Base-by-base conservation (phyloP, 92 coral and sea anemone genomes). In the Virgularia gustaviana region DNA sequence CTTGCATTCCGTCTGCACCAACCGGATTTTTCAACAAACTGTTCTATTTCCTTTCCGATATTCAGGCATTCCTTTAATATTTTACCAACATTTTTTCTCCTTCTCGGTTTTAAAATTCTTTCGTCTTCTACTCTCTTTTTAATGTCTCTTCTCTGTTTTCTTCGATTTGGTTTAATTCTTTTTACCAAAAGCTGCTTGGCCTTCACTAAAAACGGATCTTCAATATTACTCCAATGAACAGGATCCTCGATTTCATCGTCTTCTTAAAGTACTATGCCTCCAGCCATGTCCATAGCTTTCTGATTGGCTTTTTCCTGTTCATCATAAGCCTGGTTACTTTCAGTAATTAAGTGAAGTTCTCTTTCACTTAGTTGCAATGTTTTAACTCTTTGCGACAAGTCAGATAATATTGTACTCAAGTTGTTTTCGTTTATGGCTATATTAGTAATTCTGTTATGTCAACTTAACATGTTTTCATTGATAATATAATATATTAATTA, bases 21-120 rank as follows among this genome's bases (percentile, higher is more conserved):
- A 4, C 78, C 78, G 22, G 63, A 49, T 7, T 37, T 38, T 24
- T 60, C 51, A 3, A 79, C 83, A 36, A 57, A 79, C n/a, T 49
- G 9, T 61, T 79, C 78, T 9, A 70, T 79, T 13, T 43, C 71
- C 20, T 79, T 60, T 30, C 78, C 83, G 28, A 79, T 61, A 43
- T 53, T 36, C 7, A 75, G 82, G 55, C 42, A 65, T 23, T 32
- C 41, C 29, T 27, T 28, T 16, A 75, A 28, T 20, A 65, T 55
- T 36, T 44, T 22, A 24, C 82, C 82, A 36, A 77, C 75, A 16
- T n/a, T 43, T 33, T 77, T 77, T 65, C 76, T 77, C 30, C 58
- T 73, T 34, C 49, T 41, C 28, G 62, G 33, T 36, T 33, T 53
- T n/a, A 78, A 37, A 31, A 78, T 36, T 11, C 78, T 34, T 56